phyloP scores from a whole-genome alignment of 2,888 invertebrate species.

The Erebia aethiops region DNA sequence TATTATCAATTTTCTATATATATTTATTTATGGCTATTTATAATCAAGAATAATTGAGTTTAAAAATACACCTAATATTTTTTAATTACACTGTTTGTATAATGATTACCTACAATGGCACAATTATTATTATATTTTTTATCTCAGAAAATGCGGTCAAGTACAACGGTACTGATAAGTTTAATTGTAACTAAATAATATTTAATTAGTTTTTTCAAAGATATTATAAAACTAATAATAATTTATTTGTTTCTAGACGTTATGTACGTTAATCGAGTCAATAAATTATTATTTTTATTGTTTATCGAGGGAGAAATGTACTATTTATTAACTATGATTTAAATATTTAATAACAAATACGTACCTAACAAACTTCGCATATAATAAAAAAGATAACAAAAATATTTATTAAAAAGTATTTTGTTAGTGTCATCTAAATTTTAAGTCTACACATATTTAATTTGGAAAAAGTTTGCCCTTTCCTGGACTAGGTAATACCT shows the following conservation, averaged over 20 bases:
- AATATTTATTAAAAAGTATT: no score
- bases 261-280: not conserved
- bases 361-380: not conserved
- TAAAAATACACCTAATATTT: not conserved
- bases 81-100: slow-evolving; percentile 14
- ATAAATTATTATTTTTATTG: not conserved
- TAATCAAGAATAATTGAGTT: not conserved
- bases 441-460: no score
- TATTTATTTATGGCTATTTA: no score
- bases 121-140: slow-evolving; percentile 28
- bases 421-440: no score
- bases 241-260: slow-evolving; percentile 14
- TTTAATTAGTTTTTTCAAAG: slow-evolving; percentile 25
- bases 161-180: slow-evolving; percentile 31
- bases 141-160: slow-evolving; percentile 38
- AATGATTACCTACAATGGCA: slow-evolving; percentile 22
- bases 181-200: slow-evolving; percentile 33
- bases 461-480: no score
- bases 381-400: not conserved
- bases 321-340: not conserved
- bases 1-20: no score
- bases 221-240: slow-evolving; percentile 22
- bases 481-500: no score
- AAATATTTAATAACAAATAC: not conserved
- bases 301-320: not conserved